Evolutionary conservation across 1,140 invertebrate species (phyloP), one percentile per base, ranked within the genome.

Genomic region (Bombus pyrosoma): DNA sequence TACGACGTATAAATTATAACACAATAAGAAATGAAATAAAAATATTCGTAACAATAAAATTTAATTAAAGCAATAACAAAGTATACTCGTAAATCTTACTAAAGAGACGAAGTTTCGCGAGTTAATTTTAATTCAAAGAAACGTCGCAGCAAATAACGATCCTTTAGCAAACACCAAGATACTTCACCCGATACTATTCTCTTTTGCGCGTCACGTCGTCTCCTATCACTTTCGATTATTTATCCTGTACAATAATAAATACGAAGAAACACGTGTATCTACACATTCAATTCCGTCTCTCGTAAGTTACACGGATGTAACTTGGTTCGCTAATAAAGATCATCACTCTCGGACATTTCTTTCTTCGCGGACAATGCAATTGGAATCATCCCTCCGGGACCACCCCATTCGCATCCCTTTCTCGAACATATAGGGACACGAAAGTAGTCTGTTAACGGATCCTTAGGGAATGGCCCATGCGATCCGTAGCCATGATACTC

Each of bases 361-460:
- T 88, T 66, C 83, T 75, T 81, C 68, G 64, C 57, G 75, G 73
- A 89, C 87, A 89, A 89, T 86, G 83, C 88, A 89, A 89, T 89
- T 74, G 69, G 32, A 82, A 89, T 89, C 71, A 75, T 10, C 79
- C 87, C 88, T 79, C 25, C n/a, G 88, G 75, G 83, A 86, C 18
- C n/a, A n/a, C n/a, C 37, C 22, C 47, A 66, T 22, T 53, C 47
- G 18, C 47, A 53, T 25, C 69, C 68, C 53, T 71, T 82, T 82
- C 72, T 37, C 59, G 34, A 37, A 64, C 87, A 89, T 68, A 75
- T 89, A 89, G 59, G 43, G 81, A 47, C 28, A 59, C 66, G 62
- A 39, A n/a, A 37, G 32, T 34, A 62, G 43, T 47, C 80, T 39
- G 9, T 75, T 89, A 89, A 89, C 74, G 88, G 53, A 62, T 86